Evolutionary conservation across 2,888 invertebrate species (phyloP).

Genomic region (Linnaemya tessellans): DNA sequence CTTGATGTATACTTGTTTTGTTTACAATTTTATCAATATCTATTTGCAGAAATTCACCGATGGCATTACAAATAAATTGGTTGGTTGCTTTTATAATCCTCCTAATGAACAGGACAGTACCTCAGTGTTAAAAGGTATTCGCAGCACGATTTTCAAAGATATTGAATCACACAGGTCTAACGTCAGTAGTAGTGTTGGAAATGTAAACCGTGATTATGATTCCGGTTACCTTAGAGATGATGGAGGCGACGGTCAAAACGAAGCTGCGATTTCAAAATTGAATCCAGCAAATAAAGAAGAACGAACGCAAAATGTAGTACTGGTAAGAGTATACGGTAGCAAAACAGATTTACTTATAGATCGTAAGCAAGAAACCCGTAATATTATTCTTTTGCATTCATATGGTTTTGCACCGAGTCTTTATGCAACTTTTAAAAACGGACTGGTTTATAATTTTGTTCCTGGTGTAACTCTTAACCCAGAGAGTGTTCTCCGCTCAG

Average conservation of each 20-base stretch:
- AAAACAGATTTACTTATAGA: conserved; percentile 97
- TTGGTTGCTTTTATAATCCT: conserved; percentile 87
- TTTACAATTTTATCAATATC: background rate
- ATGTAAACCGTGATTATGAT: conserved; percentile 71
- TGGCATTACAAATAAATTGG: conserved; percentile 96
- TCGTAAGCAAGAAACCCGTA: conserved; percentile 90
- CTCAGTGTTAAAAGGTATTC: conserved; percentile 71
- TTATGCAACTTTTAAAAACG: conserved; percentile 96
- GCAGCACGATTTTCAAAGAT: conserved; percentile 69
- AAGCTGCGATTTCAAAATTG: conserved; percentile 37
- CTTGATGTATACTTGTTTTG: too few species aligned
- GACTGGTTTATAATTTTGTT: conserved; percentile 94
- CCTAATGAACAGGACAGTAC: conserved; percentile 61
- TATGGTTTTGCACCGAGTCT: conserved; percentile 92
- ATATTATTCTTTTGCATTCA: conserved; percentile 86
- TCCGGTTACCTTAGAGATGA: conserved; percentile 71
- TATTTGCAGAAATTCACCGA: conserved; percentile 92
- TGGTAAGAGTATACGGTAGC: conserved; percentile 95
- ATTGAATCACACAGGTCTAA: conserved; percentile 64
- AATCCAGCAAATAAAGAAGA: conserved; percentile 24
- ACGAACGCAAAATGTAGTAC: conserved; percentile 86
- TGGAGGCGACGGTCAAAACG: conserved; percentile 52
- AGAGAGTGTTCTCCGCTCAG: conserved; percentile 86
- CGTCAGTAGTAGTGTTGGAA: conserved; percentile 24
- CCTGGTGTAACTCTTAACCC: conserved; percentile 91